Base-by-base conservation (phyloP, 2,113 vertebrate species). In the Macroglossus sobrinus region DNA sequence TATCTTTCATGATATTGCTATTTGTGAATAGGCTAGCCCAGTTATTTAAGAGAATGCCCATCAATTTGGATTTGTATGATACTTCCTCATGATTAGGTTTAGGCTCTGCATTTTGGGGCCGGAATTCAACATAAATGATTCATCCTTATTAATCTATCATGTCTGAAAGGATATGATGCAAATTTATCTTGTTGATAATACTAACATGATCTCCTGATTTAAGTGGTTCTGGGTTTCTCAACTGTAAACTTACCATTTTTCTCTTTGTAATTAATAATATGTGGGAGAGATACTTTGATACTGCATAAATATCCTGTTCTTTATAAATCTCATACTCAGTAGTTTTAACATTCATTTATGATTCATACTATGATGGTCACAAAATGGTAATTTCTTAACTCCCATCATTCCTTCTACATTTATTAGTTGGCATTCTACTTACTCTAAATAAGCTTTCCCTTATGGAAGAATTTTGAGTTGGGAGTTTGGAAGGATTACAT, bases 371-470 rank as follows among this genome's bases (percentile, higher is more conserved):
- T 35, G 68, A 28, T 61, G 59, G 59, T 61, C 26, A 26, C 59
- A 50, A 50, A 50, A 69, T 66, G 18, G 14, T 50, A n/a, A 45
- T 74, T 75, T 64, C 71, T n/a, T 75, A 28, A 71, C 6, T 76
- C 47, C 13, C 47, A 50, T 68, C 69, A 40, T 80, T 66, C 7
- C 16, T 61, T 93, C 30, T 82, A 13, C 50, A 50, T 21, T 88
- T 82, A 50, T n/a, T 82, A 81, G 40, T 40, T 89, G 76, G 69
- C 40, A 76, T 75, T 89, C n/a, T 95, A 40, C 66, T 38, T 95
- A 40, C 66, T 38, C 66, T 63, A 43, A 55, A 50, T 80, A 30
- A 40, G 1, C 1, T 76, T 75, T 81, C 21, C 18, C 26, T 81
- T 64, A 12, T 30, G 88, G 75, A 68, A 38, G 57, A 81, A 8